phyloP scores from a whole-genome alignment of 1,140 invertebrate genomes.

The Notospermus geniculatus region DNA sequence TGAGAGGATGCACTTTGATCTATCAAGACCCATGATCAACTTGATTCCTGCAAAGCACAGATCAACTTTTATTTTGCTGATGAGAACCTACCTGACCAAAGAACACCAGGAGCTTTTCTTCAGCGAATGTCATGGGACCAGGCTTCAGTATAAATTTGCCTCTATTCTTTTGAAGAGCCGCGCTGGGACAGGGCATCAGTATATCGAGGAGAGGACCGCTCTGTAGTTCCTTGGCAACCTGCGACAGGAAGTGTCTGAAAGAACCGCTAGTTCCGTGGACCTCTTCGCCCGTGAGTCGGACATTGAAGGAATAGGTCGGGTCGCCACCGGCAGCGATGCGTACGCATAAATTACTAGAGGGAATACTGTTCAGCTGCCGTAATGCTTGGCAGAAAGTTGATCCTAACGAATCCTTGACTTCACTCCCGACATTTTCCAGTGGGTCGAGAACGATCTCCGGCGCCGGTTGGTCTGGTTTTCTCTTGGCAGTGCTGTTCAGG shows the following conservation, averaged over 20 bases:
- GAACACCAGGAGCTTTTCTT: slow-evolving; percentile 54
- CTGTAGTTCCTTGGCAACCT: slow-evolving; percentile 50
- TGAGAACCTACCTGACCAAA: slow-evolving; percentile 53
- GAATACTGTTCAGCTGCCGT: slow-evolving; percentile 45
- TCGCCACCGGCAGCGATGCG: slow-evolving; percentile 53
- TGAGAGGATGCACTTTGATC: too few relatives aligned
- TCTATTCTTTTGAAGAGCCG: slow-evolving; percentile 32
- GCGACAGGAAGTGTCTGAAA: slow-evolving; percentile 56
- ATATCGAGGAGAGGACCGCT: slow-evolving; percentile 34
- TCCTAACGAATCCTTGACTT: slow-evolving; percentile 4
- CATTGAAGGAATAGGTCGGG: slow-evolving; percentile 56
- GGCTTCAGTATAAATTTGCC: slow-evolving; percentile 49
- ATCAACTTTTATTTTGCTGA: too few relatives aligned
- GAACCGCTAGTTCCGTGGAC: slow-evolving; percentile 58
- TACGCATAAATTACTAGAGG: slow-evolving; percentile 54
- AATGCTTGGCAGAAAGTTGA: slow-evolving; percentile 47
- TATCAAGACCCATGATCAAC: too few relatives aligned
- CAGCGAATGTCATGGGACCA: slow-evolving; percentile 48
- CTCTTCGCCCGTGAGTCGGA: slow-evolving; percentile 54
- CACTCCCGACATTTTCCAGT: slow-evolving; percentile 48
- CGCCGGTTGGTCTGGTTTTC: slow-evolving; percentile 53
- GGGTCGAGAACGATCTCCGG: slow-evolving; percentile 53
- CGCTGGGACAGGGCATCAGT: slow-evolving; percentile 45
- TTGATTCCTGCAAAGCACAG: too few relatives aligned
- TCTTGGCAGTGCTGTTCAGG: slow-evolving; percentile 49